These are phyloP conservation scores for Mellilla xanthometata DNA, from an alignment of 2,888 invertebrate species.

Conservation along the genomic window DNA sequence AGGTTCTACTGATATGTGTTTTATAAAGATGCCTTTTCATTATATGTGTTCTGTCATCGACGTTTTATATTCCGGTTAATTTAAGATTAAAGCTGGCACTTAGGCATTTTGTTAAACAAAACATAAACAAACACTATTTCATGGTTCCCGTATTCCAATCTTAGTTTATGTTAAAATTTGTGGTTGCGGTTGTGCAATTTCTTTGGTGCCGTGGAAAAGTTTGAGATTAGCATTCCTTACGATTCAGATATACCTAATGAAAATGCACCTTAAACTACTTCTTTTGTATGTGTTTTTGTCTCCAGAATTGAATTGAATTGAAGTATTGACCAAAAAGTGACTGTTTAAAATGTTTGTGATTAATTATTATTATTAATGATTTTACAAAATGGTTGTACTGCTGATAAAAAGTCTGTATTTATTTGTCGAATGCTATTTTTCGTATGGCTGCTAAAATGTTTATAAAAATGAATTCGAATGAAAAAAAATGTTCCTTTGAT, in stretches of 20 bases:
- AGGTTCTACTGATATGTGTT: conserved; percentile 5
- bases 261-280: conserved; percentile 1
- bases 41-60: too few relatives aligned
- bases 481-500: neutral
- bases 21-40: conserved; percentile 2
- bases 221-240: too few relatives aligned
- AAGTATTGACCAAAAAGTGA: conserved; percentile 29
- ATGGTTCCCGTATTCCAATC: too few relatives aligned
- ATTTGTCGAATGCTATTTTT: conserved; percentile 15
- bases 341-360: conserved; percentile 15
- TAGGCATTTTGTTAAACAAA: too few relatives aligned
- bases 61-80: too few relatives aligned
- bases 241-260: neutral
- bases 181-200: too few relatives aligned
- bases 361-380: conserved; percentile 15
- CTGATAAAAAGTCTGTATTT: conserved; percentile 8
- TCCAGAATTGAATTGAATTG: conserved; percentile 18
- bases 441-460: conserved; percentile 1
- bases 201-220: too few relatives aligned
- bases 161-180: too few relatives aligned
- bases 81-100: too few relatives aligned
- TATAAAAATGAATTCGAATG: neutral
- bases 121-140: too few relatives aligned
- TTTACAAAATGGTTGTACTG: conserved; percentile 23
- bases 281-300: conserved; percentile 12